Conservation (phyloP, 2,888 invertebrate species). For the Scotopteryx bipunctaria region DNA sequence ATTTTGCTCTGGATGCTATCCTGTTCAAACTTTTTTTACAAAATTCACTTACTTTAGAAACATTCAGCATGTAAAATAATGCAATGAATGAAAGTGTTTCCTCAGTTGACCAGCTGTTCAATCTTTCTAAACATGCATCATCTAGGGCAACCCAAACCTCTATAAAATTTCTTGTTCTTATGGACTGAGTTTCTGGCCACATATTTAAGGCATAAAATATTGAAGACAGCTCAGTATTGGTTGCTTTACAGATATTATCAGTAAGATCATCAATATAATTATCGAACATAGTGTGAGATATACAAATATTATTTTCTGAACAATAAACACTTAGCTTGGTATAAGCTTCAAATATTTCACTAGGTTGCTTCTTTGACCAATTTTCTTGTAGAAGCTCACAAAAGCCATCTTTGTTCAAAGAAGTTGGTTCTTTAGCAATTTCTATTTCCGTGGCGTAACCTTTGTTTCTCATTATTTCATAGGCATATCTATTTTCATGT, state of each 20-base stretch:
- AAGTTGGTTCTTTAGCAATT: slow-evolving; percentile 22
- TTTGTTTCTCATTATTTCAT: slow-evolving; percentile 61
- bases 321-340: slow-evolving; percentile 60
- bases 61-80: slow-evolving; percentile 85
- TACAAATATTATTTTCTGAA: slow-evolving; percentile 55
- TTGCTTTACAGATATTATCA: slow-evolving; percentile 79
- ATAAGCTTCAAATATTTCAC: slow-evolving; percentile 59
- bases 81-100: slow-evolving; percentile 84
- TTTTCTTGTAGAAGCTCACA: slow-evolving; percentile 50
- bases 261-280: slow-evolving; percentile 69
- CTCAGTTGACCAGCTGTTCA: slow-evolving; percentile 76
- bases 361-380: slow-evolving; percentile 52
- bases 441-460: slow-evolving; percentile 57
- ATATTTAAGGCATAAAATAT: slow-evolving; percentile 77
- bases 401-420: slow-evolving; percentile 49
- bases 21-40: slow-evolving; percentile 79
- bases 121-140: slow-evolving; percentile 80
- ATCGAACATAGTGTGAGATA: slow-evolving; percentile 67
- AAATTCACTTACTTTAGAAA: slow-evolving; percentile 82
- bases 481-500: slow-evolving; percentile 72
- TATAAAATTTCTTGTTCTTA: slow-evolving; percentile 82
- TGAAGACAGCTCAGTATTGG: slow-evolving; percentile 81
- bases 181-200: slow-evolving; percentile 79
- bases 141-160: slow-evolving; percentile 88
- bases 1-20: slow-evolving; percentile 81